Base-by-base conservation (phyloP, 2,888 invertebrate species). In the Apocheima hispidaria region DNA sequence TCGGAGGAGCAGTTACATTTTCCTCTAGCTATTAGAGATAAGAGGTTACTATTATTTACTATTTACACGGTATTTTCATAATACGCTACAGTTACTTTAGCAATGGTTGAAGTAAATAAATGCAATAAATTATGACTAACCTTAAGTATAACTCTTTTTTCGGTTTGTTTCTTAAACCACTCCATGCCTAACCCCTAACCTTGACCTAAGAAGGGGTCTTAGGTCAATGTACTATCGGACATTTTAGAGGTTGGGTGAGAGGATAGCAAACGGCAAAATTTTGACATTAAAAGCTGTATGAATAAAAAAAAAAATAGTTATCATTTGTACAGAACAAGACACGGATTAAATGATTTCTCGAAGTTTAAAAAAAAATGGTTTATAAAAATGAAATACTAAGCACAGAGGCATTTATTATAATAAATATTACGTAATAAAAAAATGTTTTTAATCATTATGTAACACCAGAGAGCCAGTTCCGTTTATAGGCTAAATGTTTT, bases 361-460 rank as follows among this genome's bases (percentile, higher is more conserved):
- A 38, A n/a, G 6, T 2, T 2, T n/a, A n/a, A n/a, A n/a, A n/a
- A 4, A 3, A 12, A n/a, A 3, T 4, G 33, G 2, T 41, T 41
- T 55, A 18, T 44, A 14, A n/a, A 49, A 28, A 63, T 46, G 48
- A 40, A 12, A 44, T 44, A 35, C 35, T 56, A 73, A 77, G 73
- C 74, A 74, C 69, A 73, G 76, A 82, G 75, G 82, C 82, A 82
- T 82, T 82, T 82, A 82, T 64, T 77, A 72, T 71, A 38, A 55
- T 57, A 58, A 63, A 44, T 28, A 56, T 44, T 59, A 54, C 54
- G 62, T 59, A 28, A 28, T 14, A 16, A 28, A 28, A 44, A 43
- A 23, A 23, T 23, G 21, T 6, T 36, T 36, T 16, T 36, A 36
- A 7, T 14, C 16, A 10, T 28, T 28, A 9, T 2, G 7, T 28